phyloP scores from a whole-genome alignment of 2,113 vertebrate species.

The Erythrolamprus reginae region DNA sequence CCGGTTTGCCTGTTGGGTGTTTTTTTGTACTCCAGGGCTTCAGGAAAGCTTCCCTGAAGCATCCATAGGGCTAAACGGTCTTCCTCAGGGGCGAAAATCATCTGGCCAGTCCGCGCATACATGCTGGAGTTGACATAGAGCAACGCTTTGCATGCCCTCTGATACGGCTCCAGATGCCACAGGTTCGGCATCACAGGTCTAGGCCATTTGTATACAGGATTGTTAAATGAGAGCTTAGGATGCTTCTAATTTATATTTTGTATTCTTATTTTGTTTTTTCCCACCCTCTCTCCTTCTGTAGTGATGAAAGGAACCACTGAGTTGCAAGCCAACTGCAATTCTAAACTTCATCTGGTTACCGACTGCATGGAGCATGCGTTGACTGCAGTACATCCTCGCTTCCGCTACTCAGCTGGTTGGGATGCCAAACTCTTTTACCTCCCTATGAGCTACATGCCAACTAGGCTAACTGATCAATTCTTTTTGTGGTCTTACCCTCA shows the following conservation, averaged over 20 bases:
- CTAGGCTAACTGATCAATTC: background rate
- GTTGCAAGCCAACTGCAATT: fast-evolving
- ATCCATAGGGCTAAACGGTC: too few species aligned
- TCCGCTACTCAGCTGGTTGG: slow-evolving; percentile 74
- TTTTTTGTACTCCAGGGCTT: too few species aligned
- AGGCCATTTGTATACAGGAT: too few species aligned
- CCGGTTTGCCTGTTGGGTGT: too few species aligned
- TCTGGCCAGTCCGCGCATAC: too few species aligned
- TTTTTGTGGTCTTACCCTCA: background rate
- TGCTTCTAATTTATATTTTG: background rate
- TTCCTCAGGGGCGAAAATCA: too few species aligned
- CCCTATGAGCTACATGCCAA: slow-evolving; percentile 72
- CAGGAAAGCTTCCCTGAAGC: too few species aligned
- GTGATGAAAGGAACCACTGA: background rate
- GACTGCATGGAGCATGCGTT: slow-evolving; percentile 78
- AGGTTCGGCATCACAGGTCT: too few species aligned
- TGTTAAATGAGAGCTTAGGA: background rate
- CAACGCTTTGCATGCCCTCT: too few species aligned
- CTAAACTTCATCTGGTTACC: slow-evolving; percentile 58
- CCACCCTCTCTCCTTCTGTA: background rate
- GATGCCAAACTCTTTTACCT: slow-evolving; percentile 79
- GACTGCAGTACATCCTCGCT: slow-evolving; percentile 66
- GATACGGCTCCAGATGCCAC: too few species aligned
- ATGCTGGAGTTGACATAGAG: too few species aligned
- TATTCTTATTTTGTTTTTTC: background rate